Evolutionary conservation across 2,888 invertebrate genomes (phyloP), one percentile per base, ranked within the genome.

Genomic region (Charanyca ferruginea): DNA sequence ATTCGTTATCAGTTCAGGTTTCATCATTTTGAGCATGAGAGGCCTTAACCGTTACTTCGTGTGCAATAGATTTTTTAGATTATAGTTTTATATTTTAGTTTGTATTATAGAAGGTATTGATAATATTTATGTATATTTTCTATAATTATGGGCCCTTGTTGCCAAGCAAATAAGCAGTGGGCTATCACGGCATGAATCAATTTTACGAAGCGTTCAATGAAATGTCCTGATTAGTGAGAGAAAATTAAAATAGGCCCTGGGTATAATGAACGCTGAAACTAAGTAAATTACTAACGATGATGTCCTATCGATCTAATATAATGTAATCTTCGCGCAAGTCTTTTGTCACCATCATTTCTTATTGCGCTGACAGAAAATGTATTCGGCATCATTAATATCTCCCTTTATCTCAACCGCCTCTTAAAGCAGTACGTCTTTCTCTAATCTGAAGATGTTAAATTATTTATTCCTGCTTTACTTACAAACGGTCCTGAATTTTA

Each of bases 321-420:
- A 72, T 72, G 72, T 57, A 49, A 73, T 71, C 73, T 68, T 74
- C n/a, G 48, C 59, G 38, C 52, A 71, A 79, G 67, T 77, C 73
- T 68, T 76, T 79, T 75, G 80, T 81, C 78, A 35, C 69, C 70
- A 54, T 80, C 75, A 66, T 74, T 79, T 72, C 66, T 77, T 72
- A 80, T 80, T 82, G 73, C 62, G 83, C 83, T 84, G 84, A 83
- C 85, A 84, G 70, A 82, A 81, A 82, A 78, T 77, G 72, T 83
- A 83, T 86, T 84, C 77, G 69, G 73, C 69, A 74, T 79, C 84
- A 82, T 87, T 85, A 85, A 87, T 85, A 81, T 81, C 62, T 66
- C 69, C 67, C 67, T 66, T 75, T 75, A 75, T 80, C 66, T 67
- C 62, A 60, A 42, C 73, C 71, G 73, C 62, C 55, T 62, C 66